Conservation (phyloP, 2,888 invertebrate genomes). For the Desoria tigrina region DNA sequence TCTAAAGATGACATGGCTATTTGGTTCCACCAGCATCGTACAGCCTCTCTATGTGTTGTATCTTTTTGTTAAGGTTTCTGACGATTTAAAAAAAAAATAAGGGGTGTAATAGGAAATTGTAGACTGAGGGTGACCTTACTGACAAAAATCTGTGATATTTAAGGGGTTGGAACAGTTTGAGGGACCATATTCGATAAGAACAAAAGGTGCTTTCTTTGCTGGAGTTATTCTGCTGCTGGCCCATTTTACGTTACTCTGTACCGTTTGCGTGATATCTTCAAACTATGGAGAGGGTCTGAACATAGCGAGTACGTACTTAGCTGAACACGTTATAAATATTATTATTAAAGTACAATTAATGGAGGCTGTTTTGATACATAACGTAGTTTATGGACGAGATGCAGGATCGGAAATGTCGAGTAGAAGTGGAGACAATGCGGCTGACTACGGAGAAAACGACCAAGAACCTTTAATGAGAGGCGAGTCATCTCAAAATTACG, state of each 20-base stretch:
- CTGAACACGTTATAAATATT: no score
- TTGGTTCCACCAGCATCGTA: conserved; percentile 33
- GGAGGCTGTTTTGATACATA: background rate
- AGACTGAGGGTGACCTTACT: background rate
- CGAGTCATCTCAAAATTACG: background rate
- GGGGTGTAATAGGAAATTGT: background rate
- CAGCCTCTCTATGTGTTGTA: conserved; percentile 38
- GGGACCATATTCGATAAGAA: conserved; percentile 34
- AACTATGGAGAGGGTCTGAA: conserved; percentile 48
- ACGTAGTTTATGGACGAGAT: conserved; percentile 9
- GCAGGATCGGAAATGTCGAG: background rate
- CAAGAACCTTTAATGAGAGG: background rate
- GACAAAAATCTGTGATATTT: background rate
- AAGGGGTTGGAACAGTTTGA: conserved; percentile 30
- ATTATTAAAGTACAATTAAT: background rate
- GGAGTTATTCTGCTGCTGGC: conserved; percentile 31
- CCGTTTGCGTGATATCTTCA: conserved; percentile 35
- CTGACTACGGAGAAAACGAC: background rate
- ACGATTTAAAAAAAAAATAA: no score
- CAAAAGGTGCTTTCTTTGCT: conserved; percentile 35
- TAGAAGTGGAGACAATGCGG: background rate
- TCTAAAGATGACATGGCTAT: conserved; percentile 32
- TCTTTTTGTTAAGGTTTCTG: conserved; percentile 33
- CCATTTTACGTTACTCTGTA: conserved; percentile 46
- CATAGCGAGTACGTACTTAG: conserved; percentile 40